Evolutionary conservation across 2,797 vertebrate genomes (phyloP), one percentile per base, ranked within the genome.

Genomic region (Aeoliscus strigatus): DNA sequence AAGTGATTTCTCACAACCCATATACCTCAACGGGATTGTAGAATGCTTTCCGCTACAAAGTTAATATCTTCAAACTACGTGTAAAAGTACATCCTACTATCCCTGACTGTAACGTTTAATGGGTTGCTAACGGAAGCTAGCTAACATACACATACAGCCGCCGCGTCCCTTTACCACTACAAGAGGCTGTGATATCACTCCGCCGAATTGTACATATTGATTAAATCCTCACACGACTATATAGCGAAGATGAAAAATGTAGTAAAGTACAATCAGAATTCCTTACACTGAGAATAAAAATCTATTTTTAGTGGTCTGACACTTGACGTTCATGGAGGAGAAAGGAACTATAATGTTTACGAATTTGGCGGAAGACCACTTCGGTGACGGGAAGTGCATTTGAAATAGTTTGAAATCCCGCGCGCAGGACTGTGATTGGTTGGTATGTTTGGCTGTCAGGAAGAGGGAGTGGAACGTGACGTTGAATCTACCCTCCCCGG

Each of bases 341-440:
- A 9, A 1, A 27, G 9, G 81, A 2, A 81, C 86, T 90, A 90
- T 51, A 83, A 88, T 86, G 77, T 87, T 81, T 84, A 70, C 28
- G 12, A 53, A 12, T 50, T 8, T 47, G 13, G 83, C 83, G 86
- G 80, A 87, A 74, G 74, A 36, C 13, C 10, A 4, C 21, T 9
- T 26, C 2, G 1, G 32, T 14, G 2, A 42, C 24, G 9, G 15
- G 44, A 44, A 4, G 1, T 27, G 21, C 9, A 37, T 87, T 86
- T 81, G 43, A 83, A 80, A 75, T 60, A 24, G 26, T 89, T 90
- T 80, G 73, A 90, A 90, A 88, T 86, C 75, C 84, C 85, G 86
- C 89, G 89, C 88, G 83, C 85, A 86, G 55, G 17, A 9, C 2
- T 50, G 2, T 64, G 54, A 86, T 86, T 86, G 84, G 82, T 28